A percentile compares a stretch with the other conserved stretches of the same genome.
These are phyloP conservation scores for Esperia sulphurella DNA, from an alignment of 2,888 invertebrate species.

Conservation along the genomic window DNA sequence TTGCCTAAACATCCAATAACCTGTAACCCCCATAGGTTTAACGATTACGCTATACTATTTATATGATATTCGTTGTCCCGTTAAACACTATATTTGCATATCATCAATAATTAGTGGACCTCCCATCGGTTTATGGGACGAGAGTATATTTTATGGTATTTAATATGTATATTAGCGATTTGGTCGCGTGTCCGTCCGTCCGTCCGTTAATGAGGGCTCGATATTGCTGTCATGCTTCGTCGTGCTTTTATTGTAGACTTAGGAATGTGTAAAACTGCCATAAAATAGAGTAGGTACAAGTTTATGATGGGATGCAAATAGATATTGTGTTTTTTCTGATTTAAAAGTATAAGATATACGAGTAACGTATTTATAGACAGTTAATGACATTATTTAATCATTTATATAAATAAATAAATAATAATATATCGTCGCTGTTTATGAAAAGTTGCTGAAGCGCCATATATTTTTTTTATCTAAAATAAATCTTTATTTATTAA, in stretches of 20 bases:
- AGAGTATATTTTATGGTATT: constrained; percentile 29
- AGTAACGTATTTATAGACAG: no score
- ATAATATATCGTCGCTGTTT: no score
- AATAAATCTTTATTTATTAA: no score
- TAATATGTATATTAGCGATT: constrained; percentile 51
- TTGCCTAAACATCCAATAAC: no score
- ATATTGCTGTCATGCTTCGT: background rate
- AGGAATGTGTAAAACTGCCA: background rate
- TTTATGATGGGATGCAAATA: background rate
- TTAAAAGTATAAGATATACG: no score
- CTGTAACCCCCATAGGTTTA: background rate
- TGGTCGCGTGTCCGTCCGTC: constrained; percentile 52
- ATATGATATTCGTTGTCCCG: background rate
- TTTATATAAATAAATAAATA: no score
- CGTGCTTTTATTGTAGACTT: background rate
- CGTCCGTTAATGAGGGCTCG: constrained; percentile 18
- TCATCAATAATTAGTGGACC: constrained; percentile 67
- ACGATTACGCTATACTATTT: background rate
- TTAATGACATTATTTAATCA: no score
- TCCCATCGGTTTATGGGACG: constrained; percentile 45
- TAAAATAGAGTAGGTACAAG: background rate
- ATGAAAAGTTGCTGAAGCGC: no score
- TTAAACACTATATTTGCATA: constrained; percentile 45
- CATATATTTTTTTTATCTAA: no score
- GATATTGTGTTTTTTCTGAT: background rate